Evolutionary conservation across 2,888 invertebrate species (phyloP), one percentile per base, ranked within the genome.

Genomic region (Nomada hirtipes): DNA sequence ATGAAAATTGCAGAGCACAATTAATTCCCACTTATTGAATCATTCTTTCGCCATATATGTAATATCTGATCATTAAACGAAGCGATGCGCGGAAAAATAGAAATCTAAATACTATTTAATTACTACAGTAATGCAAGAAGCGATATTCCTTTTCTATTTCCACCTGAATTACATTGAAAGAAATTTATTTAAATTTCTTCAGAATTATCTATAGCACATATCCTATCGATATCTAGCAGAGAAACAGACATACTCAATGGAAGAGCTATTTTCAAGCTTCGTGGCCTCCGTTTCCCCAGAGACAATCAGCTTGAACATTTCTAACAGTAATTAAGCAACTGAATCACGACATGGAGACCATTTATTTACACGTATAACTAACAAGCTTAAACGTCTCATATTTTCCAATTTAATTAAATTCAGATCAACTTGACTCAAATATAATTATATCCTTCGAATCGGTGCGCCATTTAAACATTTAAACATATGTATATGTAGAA

Each of bases 211-310:
- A 20, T 10, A 26, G 18, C n/a, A 23, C 13, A n/a, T 2, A 10
- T 53, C 18, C 2, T 23, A 57, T 74, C 15, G n/a, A 69, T 26
- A 52, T 60, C 26, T 23, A 26, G 60, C 11, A 60, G 71, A 71
- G 9, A 50, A 71, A 44, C 15, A 59, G 50, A 47, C 20, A 44
- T 20, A 29, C 20, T 47, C 47, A 67, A 61, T 36, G 36, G 36
- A 61, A 44, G n/a, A 55, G 23, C 55, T 69, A 42, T 18, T n/a
- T 64, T 53, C 18, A 44, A n/a, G 52, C 50, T 63, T 23, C 2
- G 57, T 78, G 75, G 74, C 82, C 70, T 75, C 63, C 15, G 20
- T 67, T 67, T 79, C 70, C 70, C 50, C 70, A 50, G 61, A 69
- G 42, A 61, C n/a, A 23, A 72, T 52, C 26, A 52, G 73, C 81